Evolutionary conservation across 1,140 invertebrate genomes (phyloP).

Genomic region (Antheraea mylitta): DNA sequence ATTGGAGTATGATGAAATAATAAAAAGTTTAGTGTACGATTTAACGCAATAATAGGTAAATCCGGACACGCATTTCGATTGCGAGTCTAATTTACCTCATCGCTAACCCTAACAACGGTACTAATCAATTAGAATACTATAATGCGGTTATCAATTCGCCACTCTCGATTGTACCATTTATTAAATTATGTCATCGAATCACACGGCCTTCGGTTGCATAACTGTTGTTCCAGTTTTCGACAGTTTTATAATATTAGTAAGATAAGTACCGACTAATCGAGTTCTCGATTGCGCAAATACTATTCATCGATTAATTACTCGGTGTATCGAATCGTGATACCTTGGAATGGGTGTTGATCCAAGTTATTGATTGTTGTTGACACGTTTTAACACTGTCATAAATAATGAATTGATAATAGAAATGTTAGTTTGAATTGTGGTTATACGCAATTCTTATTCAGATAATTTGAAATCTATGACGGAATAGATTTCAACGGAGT

Average conservation of each 20-base stretch:
- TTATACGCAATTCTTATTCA: neutral
- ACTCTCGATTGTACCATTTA: conserved; percentile 26
- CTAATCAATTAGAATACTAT: conserved; percentile 27
- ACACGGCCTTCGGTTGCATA: conserved; percentile 25
- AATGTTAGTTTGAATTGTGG: neutral
- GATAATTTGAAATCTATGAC: neutral
- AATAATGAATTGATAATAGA: neutral
- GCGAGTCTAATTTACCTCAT: conserved; percentile 13
- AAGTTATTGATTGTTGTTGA: neutral
- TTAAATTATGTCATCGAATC: conserved; percentile 11
- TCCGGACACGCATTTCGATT: neutral
- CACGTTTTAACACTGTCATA: neutral
- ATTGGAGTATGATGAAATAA: neutral
- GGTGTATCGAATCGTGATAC: neutral
- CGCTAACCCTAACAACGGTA: conserved; percentile 26
- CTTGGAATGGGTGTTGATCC: neutral
- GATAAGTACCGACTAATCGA: neutral
- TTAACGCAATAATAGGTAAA: neutral
- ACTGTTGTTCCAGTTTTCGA: conserved; percentile 16
- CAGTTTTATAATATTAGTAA: neutral
- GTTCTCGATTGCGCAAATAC: neutral
- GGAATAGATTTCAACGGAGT: neutral
- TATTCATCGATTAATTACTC: neutral
- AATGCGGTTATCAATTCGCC: conserved; percentile 35
- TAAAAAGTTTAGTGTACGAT: no score